A percentile compares a stretch with the other conserved stretches of the same genome.
Conservation (phyloP, 2,797 vertebrate genomes). For the Babyrousa celebensis region DNA sequence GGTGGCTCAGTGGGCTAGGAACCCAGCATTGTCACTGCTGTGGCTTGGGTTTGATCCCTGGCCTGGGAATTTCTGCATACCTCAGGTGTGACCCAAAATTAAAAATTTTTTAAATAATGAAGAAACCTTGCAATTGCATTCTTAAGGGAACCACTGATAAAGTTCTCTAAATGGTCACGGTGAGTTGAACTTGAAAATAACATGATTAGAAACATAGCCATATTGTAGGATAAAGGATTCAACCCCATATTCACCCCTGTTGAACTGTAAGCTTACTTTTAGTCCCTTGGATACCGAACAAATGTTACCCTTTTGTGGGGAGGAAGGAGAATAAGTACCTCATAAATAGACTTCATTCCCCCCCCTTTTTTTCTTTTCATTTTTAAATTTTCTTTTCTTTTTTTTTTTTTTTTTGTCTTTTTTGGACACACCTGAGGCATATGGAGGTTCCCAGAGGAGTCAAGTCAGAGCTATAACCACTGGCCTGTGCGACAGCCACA, state of each 20-base stretch:
- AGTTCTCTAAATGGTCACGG: background rate
- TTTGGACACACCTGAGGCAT: too few species aligned
- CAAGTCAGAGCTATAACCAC: too few species aligned
- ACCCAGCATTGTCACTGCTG: too few species aligned
- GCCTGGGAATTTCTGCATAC: too few species aligned
- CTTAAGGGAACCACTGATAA: background rate
- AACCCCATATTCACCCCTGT: background rate
- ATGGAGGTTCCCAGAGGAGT: too few species aligned
- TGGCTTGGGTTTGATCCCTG: too few species aligned
- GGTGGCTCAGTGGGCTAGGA: too few species aligned
- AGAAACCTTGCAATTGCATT: background rate
- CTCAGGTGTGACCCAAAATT: too few species aligned
- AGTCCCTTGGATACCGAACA: background rate
- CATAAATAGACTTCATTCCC: background rate
- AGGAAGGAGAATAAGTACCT: background rate
- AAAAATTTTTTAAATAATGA: background rate
- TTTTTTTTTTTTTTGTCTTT: too few species aligned
- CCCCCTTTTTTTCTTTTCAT: background rate
- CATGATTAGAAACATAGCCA: background rate
- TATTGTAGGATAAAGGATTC: background rate
- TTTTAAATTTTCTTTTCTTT: too few species aligned
- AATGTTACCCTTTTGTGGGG: background rate
- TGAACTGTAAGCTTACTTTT: background rate
- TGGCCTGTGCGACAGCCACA: too few species aligned
- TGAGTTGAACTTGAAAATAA: background rate